phyloP scores from a whole-genome alignment of 2,888 invertebrate species.

The Caradrina clavipalpis region DNA sequence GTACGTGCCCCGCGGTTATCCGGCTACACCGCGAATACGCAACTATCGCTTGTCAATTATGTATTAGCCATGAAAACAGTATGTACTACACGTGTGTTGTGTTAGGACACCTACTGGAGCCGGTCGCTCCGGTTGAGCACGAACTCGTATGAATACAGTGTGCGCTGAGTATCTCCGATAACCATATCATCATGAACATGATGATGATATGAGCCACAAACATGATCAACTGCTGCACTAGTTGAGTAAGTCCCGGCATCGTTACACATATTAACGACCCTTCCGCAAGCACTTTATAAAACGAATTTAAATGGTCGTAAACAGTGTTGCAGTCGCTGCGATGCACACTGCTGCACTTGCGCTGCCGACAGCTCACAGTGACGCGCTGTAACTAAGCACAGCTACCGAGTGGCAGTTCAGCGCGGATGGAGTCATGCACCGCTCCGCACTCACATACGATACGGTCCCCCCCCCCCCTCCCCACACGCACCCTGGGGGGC shows the following conservation, averaged over 20 bases:
- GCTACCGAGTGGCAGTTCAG: conserved; percentile 37
- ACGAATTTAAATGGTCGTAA: conserved; percentile 20
- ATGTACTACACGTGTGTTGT: too few species aligned
- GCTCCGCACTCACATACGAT: conserved; percentile 23
- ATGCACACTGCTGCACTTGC: conserved; percentile 12
- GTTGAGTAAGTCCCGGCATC: conserved; percentile 1
- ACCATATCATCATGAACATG: too few species aligned
- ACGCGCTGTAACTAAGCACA: conserved; percentile 4
- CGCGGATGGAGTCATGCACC: conserved; percentile 42
- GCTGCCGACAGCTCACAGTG: conserved; percentile 5
- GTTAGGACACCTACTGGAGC: too few species aligned
- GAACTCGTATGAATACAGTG: too few species aligned
- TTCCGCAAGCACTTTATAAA: conserved; percentile 17
- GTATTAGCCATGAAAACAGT: too few species aligned
- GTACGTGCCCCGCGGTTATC: too few species aligned
- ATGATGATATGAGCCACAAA: background rate
- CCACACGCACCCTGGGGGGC: background rate
- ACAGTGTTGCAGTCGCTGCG: conserved; percentile 4
- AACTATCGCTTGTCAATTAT: too few species aligned
- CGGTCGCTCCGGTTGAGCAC: too few species aligned
- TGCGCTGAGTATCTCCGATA: too few species aligned
- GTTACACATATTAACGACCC: conserved; percentile 15
- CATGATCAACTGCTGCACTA: background rate
- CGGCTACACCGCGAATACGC: too few species aligned
- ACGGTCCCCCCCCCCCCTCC: background rate